Evolutionary conservation across 2,797 vertebrate species (phyloP), one percentile per base, ranked within the genome.

Genomic region (Rhinophrynus dorsalis): DNA sequence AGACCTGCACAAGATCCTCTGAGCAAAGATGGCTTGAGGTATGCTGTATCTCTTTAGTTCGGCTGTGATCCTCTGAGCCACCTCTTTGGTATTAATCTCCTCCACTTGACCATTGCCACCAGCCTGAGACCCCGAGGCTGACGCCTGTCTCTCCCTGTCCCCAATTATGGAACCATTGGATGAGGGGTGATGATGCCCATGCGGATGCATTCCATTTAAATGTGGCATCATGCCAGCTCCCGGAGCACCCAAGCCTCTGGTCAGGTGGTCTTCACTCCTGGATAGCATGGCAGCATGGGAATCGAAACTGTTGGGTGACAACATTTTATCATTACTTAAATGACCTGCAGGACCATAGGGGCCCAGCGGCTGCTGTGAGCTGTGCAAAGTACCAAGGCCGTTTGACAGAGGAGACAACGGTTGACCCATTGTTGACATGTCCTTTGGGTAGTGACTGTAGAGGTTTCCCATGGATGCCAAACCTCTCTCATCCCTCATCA

Each of bases 21-120:
- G 96, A 35, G 96, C 96, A 85, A 98, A 98, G 85, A 98, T 97
- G 80, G 96, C 96, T 83, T 98, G 96, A 6, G 96, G 96, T 84
- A 98, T 98, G 91, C 96, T 98, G 91, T 98, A 98, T 51, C 96
- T 92, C 80, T 98, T 98, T 76, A 98, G 92, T 90, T 98, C 96
- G 21, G 96, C 95, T 0, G 94, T 97, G 89, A 98, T 97, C 78
- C 96, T 74, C 84, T 98, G 96, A 44, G 96, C 96, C 86, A 98
- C 96, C 83, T 98, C 96, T 80, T 97, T 98, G 72, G 96, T 98
- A 93, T 98, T 96, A 87, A 98, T 98, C 78, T 98, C 96, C 84
- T 98, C 96, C 63, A 93, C 93, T 82, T 95, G 94, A 5, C 92
- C 93, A 5, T 91, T 91, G 68, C 89, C 89, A 3, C 85, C 85